phyloP scores from a whole-genome alignment of 2,113 vertebrate species.

The Hippocampus zosterae region DNA sequence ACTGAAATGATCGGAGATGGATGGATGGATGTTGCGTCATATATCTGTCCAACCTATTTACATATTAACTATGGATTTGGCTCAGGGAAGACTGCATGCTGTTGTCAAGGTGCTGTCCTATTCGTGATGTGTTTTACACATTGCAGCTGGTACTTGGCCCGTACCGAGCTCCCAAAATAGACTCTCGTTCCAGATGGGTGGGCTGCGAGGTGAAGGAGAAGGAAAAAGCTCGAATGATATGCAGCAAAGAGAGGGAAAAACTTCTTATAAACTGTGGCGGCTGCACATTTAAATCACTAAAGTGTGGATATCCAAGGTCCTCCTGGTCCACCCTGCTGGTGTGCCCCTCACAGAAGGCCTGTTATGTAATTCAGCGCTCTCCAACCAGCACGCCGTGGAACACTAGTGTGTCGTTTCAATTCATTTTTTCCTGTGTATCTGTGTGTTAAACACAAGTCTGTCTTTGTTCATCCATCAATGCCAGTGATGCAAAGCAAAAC shows the following conservation, averaged over 20 bases:
- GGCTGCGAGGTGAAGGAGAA: conserved; percentile 40
- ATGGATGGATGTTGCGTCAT: no score
- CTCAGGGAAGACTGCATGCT: conserved; percentile 27
- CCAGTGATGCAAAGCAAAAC: no score
- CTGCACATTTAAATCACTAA: conserved; percentile 16
- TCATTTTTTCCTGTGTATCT: not conserved
- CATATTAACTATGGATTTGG: not conserved
- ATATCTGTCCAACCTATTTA: no score
- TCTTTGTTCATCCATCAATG: not conserved
- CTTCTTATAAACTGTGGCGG: conserved; percentile 40
- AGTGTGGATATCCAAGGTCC: conserved; percentile 27
- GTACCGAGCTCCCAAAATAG: conserved; percentile 50
- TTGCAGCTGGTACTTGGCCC: conserved; percentile 48
- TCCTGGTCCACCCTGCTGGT: conserved; percentile 37
- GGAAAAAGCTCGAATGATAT: conserved; percentile 33
- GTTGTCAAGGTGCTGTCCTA: conserved; percentile 34
- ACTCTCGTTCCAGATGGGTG: conserved; percentile 51
- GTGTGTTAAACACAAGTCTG: no score
- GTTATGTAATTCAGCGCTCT: conserved; percentile 42
- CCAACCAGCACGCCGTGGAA: not conserved
- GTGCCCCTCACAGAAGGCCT: conserved; percentile 33
- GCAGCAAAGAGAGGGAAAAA: conserved; percentile 31
- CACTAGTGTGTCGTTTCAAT: not conserved
- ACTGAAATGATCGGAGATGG: no score
- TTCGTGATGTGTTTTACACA: conserved; percentile 53